A percentile compares a stretch with the other conserved stretches of the same genome.
These are phyloP conservation scores for Harpalus rubripes DNA, from an alignment of 2,888 invertebrate genomes.

Conservation along the genomic window DNA sequence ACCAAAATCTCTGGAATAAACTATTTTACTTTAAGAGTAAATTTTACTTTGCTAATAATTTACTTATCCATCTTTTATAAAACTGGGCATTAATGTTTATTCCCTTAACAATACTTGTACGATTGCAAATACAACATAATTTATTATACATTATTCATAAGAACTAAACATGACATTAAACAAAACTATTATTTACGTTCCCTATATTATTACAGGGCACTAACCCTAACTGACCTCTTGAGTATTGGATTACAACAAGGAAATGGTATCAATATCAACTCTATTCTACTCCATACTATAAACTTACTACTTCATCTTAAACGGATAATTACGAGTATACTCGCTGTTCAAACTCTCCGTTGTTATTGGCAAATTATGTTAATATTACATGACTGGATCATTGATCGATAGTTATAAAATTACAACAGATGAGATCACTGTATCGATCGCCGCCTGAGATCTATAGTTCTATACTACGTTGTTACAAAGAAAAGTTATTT, in stretches of 20 bases:
- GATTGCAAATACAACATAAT: not conserved
- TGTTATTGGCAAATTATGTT: slow-evolving; percentile 39
- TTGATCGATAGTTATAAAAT: not conserved
- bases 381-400: slow-evolving; percentile 29
- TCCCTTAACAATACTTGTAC: no score
- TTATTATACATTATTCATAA: not conserved
- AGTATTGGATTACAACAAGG: slow-evolving; percentile 18
- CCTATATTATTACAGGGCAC: not conserved
- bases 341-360: slow-evolving; percentile 12
- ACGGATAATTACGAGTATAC: slow-evolving; percentile 43
- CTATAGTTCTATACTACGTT: not conserved
- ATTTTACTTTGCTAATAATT: no score
- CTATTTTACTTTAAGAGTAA: no score
- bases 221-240: slow-evolving; percentile 24
- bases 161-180: not conserved
- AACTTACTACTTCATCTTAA: slow-evolving; percentile 47
- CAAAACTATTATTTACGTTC: slow-evolving; percentile 7
- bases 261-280: slow-evolving; percentile 33
- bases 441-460: not conserved
- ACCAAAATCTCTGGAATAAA: no score
- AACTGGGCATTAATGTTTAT: no score
- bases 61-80: no score
- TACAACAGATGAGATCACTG: slow-evolving; percentile 7
- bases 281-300: not conserved
- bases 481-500: slow-evolving; percentile 32